A percentile compares a stretch with the other conserved stretches of the same genome.
These are phyloP conservation scores for Menidia beryllina DNA, from an alignment of 2,113 vertebrate species.

Conservation along the genomic window DNA sequence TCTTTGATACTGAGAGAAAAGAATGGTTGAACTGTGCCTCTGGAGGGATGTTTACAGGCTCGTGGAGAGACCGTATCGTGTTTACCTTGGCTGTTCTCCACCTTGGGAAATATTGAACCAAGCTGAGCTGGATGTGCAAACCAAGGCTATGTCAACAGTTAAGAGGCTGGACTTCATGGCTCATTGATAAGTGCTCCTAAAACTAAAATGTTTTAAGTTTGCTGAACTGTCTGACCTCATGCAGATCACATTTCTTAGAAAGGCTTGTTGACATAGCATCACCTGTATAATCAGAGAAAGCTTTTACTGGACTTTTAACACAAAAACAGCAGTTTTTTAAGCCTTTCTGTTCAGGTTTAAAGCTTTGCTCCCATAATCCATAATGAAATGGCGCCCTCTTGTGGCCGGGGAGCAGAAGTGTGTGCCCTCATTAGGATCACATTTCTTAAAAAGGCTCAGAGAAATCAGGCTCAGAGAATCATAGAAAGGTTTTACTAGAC, in stretches of 20 bases:
- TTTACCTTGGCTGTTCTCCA: conserved; percentile 44
- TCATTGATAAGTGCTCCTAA: conserved; percentile 52
- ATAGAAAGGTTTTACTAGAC: conserved; percentile 4
- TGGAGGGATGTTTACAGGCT: neutral
- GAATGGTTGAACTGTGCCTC: conserved; percentile 3
- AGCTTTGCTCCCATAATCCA: too few relatives aligned
- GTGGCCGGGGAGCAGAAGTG: conserved; percentile 48
- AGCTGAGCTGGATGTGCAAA: conserved; percentile 45
- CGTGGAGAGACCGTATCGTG: conserved; percentile 30
- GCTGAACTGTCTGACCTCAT: neutral
- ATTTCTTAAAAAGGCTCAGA: conserved; percentile 5
- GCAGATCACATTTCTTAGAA: conserved; percentile 24
- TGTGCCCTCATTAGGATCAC: conserved; percentile 25
- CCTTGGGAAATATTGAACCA: conserved; percentile 69
- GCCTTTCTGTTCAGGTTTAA: accelerated
- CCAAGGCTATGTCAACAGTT: conserved; percentile 64
- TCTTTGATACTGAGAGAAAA: neutral
- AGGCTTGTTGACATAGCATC: neutral
- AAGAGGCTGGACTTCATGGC: conserved; percentile 37
- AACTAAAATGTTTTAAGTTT: neutral
- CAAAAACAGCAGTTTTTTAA: neutral
- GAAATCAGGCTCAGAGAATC: too few relatives aligned
- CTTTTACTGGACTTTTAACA: neutral
- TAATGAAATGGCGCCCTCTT: conserved; percentile 71
- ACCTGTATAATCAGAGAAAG: conserved; percentile 10